Percentiles rank a stretch among this genome's conserved stretches.
Conservation (phyloP, 2,888 invertebrate genomes). For the Hirtodrosophila trivittata region DNA sequence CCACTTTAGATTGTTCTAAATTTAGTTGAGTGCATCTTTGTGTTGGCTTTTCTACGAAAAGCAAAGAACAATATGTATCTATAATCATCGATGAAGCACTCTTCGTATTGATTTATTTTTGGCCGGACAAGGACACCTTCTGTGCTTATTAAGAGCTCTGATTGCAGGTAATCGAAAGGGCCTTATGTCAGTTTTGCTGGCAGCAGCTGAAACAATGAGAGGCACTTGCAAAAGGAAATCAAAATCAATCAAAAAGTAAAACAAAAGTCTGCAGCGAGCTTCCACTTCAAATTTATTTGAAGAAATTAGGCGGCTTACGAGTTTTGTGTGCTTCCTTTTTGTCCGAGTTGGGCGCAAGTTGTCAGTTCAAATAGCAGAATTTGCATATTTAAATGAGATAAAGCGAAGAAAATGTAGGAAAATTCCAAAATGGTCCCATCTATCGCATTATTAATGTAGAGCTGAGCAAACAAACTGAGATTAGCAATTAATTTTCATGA, state of each 20-base stretch:
- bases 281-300: conserved; percentile 18
- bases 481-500: conserved; percentile 66
- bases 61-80: no score
- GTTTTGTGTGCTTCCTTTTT: conserved; percentile 31
- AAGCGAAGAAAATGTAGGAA: conserved; percentile 3
- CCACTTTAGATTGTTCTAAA: no score
- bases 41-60: no score
- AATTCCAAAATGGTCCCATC: conserved; percentile 25
- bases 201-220: conserved; percentile 13
- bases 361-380: conserved; percentile 28
- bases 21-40: no score
- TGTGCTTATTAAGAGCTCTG: conserved; percentile 6
- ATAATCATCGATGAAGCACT: no score
- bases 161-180: conserved; percentile 9
- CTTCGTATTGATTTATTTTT: no score
- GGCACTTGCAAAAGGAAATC: conserved; percentile 10
- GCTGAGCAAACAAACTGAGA: conserved; percentile 15
- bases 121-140: conserved; percentile 17
- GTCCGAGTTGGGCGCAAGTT: conserved; percentile 40
- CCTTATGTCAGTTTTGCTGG: background rate
- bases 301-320: conserved; percentile 23
- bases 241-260: conserved; percentile 54
- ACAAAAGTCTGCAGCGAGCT: conserved; percentile 24
- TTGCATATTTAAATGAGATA: conserved; percentile 50
- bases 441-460: conserved; percentile 33